Conservation (phyloP, 2,113 vertebrate genomes). For the Chascanopsetta lugubris region DNA sequence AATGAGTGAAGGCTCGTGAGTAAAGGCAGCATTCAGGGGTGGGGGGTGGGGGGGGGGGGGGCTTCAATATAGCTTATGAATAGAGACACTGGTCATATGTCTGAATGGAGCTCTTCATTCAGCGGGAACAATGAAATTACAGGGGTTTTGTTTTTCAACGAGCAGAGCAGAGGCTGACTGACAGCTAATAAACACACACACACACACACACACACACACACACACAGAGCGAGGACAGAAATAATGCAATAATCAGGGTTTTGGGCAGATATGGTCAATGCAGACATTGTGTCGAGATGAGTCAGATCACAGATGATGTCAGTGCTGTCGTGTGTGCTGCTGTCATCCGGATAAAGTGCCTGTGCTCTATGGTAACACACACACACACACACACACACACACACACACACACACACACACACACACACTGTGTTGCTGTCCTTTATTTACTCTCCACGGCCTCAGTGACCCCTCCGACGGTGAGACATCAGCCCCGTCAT, state of each 20-base stretch:
- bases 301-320: neutral
- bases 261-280: neutral
- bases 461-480: slow-evolving; percentile 1
- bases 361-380: neutral
- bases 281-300: slow-evolving; percentile 2
- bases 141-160: slow-evolving; percentile 28
- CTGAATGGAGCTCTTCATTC: slow-evolving; percentile 48
- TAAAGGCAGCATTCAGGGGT: slow-evolving; percentile 56
- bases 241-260: too few relatives aligned
- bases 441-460: slow-evolving; percentile 12
- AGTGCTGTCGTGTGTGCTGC: neutral
- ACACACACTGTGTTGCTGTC: slow-evolving; percentile 15
- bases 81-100: slow-evolving; percentile 45
- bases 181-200: slow-evolving; percentile 19
- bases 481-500: slow-evolving; percentile 1
- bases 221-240: too few relatives aligned
- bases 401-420: neutral
- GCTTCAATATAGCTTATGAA: slow-evolving; percentile 60
- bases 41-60: slow-evolving; percentile 26
- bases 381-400: slow-evolving; percentile 8
- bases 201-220: slow-evolving; percentile 16
- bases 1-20: slow-evolving; percentile 34
- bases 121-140: slow-evolving; percentile 36
- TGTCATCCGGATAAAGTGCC: neutral
- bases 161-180: slow-evolving; percentile 16